phyloP scores from a whole-genome alignment of 2,888 invertebrate species.

The Pelosia muscerda region DNA sequence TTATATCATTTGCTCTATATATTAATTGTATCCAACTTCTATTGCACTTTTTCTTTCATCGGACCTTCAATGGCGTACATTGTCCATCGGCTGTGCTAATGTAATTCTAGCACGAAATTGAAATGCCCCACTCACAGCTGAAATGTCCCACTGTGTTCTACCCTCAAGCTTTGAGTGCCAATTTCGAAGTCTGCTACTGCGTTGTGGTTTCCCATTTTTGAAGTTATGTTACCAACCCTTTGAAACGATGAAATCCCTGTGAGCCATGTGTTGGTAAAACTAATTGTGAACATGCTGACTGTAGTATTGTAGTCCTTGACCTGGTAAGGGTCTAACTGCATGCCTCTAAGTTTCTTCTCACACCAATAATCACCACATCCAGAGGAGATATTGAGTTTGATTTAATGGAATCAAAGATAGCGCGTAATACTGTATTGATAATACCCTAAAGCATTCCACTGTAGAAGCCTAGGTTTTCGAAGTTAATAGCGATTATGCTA shows the following conservation, averaged over 20 bases:
- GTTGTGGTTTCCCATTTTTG: conserved; percentile 91
- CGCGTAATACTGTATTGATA: conserved; percentile 93
- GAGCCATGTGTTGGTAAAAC: conserved; percentile 92
- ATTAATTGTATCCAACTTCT: conserved; percentile 91
- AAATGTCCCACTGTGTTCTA: conserved; percentile 92
- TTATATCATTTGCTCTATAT: conserved; percentile 91
- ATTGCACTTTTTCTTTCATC: conserved; percentile 90
- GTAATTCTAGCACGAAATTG: conserved; percentile 90
- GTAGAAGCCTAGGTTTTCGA: conserved; percentile 93
- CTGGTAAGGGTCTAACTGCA: conserved; percentile 91
- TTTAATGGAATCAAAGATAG: conserved; percentile 95
- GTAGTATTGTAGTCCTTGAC: conserved; percentile 91
- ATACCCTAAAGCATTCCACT: conserved; percentile 90
- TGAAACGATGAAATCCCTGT: conserved; percentile 93
- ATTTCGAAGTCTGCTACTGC: conserved; percentile 89
- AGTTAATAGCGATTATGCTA: conserved; percentile 91
- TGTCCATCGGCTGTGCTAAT: conserved; percentile 91
- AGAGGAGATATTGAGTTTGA: conserved; percentile 95
- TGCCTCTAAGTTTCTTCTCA: conserved; percentile 89
- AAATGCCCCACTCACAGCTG: conserved; percentile 90
- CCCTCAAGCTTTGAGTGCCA: conserved; percentile 93
- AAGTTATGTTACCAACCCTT: conserved; percentile 92
- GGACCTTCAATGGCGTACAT: conserved; percentile 94
- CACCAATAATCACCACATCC: conserved; percentile 93
- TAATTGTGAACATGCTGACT: conserved; percentile 89